phyloP scores from a whole-genome alignment of 1,140 invertebrate genomes.

The Heterodera carotae region DNA sequence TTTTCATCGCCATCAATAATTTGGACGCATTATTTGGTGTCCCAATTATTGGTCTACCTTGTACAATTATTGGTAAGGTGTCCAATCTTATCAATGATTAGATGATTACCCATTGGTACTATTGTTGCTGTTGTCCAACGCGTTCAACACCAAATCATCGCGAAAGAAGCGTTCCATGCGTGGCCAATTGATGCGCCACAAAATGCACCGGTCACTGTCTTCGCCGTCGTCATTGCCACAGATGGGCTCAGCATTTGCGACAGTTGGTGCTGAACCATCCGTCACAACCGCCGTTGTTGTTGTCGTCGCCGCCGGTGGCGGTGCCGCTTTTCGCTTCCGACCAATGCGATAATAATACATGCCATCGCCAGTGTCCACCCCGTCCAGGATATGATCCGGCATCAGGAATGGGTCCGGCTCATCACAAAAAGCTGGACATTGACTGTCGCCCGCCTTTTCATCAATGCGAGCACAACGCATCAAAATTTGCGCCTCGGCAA shows the following conservation, averaged over 20 bases:
- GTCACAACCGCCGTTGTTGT: background rate
- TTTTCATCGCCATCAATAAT: no score
- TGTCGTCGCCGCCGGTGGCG: no score
- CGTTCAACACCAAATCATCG: constrained; percentile 45
- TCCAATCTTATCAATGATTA: no score
- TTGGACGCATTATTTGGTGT: no score
- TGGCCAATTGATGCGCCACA: constrained; percentile 47
- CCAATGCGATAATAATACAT: background rate
- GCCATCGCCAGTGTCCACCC: background rate
- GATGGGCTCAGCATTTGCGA: background rate
- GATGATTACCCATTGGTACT: no score
- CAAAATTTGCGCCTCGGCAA: constrained; percentile 37
- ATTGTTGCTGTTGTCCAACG: background rate
- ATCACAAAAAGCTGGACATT: constrained; percentile 31
- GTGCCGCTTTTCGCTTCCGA: background rate
- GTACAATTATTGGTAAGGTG: no score
- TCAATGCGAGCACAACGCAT: constrained; percentile 33
- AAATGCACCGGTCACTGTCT: constrained; percentile 34
- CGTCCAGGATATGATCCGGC: constrained; percentile 36
- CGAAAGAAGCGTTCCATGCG: constrained; percentile 45
- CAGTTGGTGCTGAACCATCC: background rate
- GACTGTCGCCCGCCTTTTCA: constrained; percentile 3
- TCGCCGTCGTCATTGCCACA: background rate
- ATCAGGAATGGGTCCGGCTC: constrained; percentile 40
- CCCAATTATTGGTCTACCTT: no score